These are phyloP conservation scores for Papilio demoleus DNA, from an alignment of 2,888 invertebrate species.

Conservation along the genomic window DNA sequence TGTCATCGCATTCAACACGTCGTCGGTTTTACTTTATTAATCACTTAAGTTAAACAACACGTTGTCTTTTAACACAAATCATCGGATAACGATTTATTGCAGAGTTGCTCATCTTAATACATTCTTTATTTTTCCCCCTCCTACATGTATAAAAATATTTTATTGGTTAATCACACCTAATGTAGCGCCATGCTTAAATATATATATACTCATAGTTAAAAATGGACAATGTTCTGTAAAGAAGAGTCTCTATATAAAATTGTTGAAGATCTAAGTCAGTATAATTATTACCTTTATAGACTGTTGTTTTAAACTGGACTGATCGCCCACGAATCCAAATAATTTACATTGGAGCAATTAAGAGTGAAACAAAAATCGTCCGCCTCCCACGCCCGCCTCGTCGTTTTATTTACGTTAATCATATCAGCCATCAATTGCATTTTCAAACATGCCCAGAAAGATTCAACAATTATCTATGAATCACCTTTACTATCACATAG, in stretches of 20 bases:
- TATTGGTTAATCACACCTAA: neutral
- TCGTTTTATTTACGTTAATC: constrained; percentile 48
- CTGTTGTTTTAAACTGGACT: constrained; percentile 60
- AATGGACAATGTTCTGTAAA: too few species aligned
- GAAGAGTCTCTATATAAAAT: neutral
- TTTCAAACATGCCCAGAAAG: constrained; percentile 45
- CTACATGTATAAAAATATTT: neutral
- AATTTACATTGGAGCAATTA: constrained; percentile 67
- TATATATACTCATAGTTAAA: too few species aligned
- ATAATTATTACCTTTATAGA: constrained; percentile 57
- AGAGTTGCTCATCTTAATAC: constrained; percentile 10
- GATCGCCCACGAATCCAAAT: constrained; percentile 63
- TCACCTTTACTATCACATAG: neutral
- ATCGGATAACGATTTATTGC: constrained; percentile 35
- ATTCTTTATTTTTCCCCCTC: neutral
- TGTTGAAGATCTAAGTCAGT: constrained; percentile 33
- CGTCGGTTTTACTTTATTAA: constrained; percentile 76
- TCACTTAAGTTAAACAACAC: constrained; percentile 55
- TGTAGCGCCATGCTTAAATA: too few species aligned
- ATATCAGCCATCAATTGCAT: constrained; percentile 35
- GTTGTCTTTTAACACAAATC: constrained; percentile 45
- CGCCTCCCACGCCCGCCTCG: constrained; percentile 48
- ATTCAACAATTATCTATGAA: neutral
- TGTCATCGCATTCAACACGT: constrained; percentile 65
- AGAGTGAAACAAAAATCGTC: constrained; percentile 42